Conservation (phyloP, 2,797 vertebrate species). For the Vultur gryphus region DNA sequence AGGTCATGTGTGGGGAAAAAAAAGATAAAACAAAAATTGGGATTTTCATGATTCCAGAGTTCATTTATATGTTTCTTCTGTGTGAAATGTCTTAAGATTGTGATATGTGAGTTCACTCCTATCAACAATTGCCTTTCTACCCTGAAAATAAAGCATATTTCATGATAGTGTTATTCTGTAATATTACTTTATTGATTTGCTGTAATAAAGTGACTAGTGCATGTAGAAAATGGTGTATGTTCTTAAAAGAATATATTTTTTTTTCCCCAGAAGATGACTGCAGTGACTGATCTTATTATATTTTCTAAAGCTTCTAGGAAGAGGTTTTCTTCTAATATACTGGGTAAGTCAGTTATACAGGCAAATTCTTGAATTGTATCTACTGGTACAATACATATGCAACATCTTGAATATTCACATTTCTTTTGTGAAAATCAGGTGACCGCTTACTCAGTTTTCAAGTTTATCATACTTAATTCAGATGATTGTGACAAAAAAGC, state of each 20-base stretch:
- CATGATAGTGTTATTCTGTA: background rate
- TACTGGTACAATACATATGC: background rate
- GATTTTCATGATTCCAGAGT: background rate
- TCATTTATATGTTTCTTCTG: background rate
- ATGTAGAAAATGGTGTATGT: background rate
- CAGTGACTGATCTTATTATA: background rate
- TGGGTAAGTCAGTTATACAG: background rate
- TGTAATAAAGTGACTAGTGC: background rate
- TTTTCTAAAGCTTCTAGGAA: background rate
- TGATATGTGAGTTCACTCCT: background rate
- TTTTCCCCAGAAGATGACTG: background rate
- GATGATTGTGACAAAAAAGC: background rate
- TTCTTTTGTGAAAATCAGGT: background rate
- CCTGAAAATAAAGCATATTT: background rate
- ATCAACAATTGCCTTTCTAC: background rate
- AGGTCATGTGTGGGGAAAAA: rapidly evolving
- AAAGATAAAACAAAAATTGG: background rate
- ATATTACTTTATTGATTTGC: background rate
- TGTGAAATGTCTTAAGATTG: background rate
- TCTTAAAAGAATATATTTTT: background rate
- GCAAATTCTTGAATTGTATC: background rate
- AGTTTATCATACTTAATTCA: background rate
- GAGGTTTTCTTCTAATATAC: background rate
- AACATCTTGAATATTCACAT: background rate
- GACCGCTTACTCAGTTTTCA: background rate